These are phyloP conservation scores for Sminthurides bifidus DNA, from an alignment of 1,140 invertebrate genomes.

Conservation along the genomic window DNA sequence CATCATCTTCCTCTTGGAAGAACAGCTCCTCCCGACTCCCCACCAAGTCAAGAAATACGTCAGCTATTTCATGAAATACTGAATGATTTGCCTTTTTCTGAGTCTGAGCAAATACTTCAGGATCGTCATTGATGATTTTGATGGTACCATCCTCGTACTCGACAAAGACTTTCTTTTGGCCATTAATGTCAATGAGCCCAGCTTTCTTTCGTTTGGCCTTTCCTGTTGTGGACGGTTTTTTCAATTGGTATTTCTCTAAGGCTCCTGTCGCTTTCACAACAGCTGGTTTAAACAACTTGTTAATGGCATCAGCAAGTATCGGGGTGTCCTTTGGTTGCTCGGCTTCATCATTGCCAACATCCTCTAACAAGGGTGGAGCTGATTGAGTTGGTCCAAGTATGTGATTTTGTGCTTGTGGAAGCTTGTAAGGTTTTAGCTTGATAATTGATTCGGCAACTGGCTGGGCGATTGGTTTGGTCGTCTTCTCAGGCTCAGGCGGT, in stretches of 20 bases:
- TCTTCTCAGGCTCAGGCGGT: too few species aligned
- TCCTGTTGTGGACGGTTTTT: background rate
- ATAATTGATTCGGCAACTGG: too few species aligned
- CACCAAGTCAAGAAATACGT: conserved; percentile 2
- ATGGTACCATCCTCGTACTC: conserved; percentile 1
- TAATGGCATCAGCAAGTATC: background rate
- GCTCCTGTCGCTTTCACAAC: background rate
- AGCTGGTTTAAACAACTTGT: background rate
- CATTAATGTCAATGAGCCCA: background rate
- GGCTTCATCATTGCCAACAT: background rate
- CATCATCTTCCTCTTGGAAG: background rate
- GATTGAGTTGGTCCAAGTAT: too few species aligned
- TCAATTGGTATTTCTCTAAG: background rate
- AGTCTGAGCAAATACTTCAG: background rate
- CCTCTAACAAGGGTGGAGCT: background rate
- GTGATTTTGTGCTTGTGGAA: too few species aligned
- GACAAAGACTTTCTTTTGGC: background rate
- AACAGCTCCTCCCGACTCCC: conserved; percentile 1
- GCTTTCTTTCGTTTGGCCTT: background rate
- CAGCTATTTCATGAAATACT: conserved; percentile 8
- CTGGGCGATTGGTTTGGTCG: too few species aligned
- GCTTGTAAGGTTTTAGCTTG: too few species aligned
- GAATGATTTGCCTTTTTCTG: background rate
- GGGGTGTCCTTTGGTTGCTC: background rate
- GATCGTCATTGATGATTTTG: background rate